A percentile compares a stretch with the other conserved stretches of the same genome.
Evolutionary conservation across 2,797 vertebrate species (phyloP).

Genomic region (Leptoclinus maculatus): DNA sequence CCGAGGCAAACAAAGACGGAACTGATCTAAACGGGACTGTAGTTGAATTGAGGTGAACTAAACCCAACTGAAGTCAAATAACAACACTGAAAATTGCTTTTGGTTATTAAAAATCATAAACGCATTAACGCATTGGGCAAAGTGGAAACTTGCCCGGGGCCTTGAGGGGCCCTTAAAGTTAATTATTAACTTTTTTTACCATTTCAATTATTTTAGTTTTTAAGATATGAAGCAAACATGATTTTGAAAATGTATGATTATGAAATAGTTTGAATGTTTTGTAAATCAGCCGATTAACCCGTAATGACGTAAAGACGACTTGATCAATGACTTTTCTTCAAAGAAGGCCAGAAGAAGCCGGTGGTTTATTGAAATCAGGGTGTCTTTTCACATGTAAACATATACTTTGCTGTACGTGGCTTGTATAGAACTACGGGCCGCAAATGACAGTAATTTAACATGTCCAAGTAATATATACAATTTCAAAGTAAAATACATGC

Average conservation of each 20-base stretch:
- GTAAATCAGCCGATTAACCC: neutral
- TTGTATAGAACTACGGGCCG: neutral
- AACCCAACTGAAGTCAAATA: constrained; percentile 5
- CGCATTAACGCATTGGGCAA: neutral
- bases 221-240: neutral
- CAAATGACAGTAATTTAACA: neutral
- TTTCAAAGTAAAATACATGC: neutral
- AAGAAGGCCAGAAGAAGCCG: neutral
- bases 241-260: neutral
- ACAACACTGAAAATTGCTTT: neutral
- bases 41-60: constrained; percentile 23
- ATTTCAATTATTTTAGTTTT: neutral
- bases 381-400: neutral
- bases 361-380: neutral
- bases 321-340: neutral
- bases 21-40: constrained; percentile 15
- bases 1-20: constrained; percentile 35
- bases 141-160: neutral
- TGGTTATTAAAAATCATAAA: neutral
- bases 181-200: neutral
- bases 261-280: neutral
- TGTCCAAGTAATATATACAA: neutral
- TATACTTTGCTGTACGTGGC: neutral
- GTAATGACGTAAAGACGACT: neutral
- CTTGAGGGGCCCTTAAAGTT: neutral